These are phyloP conservation scores for Alligator mississippiensis DNA, from an alignment of 2,113 vertebrate genomes.

Conservation along the genomic window DNA sequence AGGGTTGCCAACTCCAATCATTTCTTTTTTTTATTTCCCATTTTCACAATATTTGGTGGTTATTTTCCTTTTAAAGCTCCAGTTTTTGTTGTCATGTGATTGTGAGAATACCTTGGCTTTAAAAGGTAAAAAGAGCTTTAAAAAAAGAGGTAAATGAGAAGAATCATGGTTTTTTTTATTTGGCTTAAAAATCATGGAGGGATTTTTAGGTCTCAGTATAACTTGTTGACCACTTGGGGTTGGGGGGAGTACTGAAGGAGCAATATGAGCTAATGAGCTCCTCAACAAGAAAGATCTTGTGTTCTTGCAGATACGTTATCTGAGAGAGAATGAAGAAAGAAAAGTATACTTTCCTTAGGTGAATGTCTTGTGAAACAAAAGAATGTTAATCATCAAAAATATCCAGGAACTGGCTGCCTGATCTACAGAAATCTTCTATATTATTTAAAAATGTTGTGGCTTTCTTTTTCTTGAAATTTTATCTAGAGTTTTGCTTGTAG, in stretches of 20 bases:
- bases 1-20: background rate
- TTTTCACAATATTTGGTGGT: background rate
- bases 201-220: background rate
- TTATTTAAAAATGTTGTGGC: background rate
- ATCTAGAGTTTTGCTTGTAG: background rate
- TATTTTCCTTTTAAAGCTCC: background rate
- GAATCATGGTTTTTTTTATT: background rate
- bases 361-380: background rate
- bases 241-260: background rate
- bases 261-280: background rate
- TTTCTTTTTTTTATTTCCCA: background rate
- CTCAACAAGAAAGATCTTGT: background rate
- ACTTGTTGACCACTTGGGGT: background rate
- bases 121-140: constrained; percentile 40
- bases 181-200: constrained; percentile 29
- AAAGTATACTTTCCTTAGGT: background rate
- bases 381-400: background rate
- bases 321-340: background rate
- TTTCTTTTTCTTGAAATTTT: background rate
- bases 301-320: background rate
- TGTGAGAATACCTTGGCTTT: constrained; percentile 31
- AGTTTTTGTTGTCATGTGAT: background rate
- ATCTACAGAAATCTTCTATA: background rate
- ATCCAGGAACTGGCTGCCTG: background rate
- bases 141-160: background rate